A percentile compares a stretch with the other conserved stretches of the same genome.
These are phyloP conservation scores for Candidula unifasciata DNA, from an alignment of 2,888 invertebrate genomes.

Conservation along the genomic window DNA sequence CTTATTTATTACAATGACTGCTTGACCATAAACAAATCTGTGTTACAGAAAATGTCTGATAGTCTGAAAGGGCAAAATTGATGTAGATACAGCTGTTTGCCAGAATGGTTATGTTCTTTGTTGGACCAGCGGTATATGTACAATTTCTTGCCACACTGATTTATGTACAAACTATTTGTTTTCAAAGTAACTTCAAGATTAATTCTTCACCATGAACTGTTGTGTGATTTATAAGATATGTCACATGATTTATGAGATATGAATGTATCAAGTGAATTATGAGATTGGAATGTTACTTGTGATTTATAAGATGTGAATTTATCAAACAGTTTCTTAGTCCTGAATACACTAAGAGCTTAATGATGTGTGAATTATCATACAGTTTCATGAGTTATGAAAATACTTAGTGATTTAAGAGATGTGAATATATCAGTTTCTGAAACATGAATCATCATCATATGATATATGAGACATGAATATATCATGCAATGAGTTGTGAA, in stretches of 20 bases:
- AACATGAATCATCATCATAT: too few species aligned
- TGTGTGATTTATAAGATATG: too few species aligned
- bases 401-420: too few species aligned
- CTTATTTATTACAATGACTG: background rate
- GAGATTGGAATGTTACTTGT: too few species aligned
- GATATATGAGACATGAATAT: background rate
- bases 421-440: background rate
- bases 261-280: too few species aligned
- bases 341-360: too few species aligned
- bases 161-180: background rate
- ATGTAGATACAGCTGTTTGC: background rate
- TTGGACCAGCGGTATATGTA: background rate
- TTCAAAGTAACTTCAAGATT: background rate
- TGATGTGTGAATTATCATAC: too few species aligned
- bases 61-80: background rate
- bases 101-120: background rate
- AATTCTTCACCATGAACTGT: too few species aligned
- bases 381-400: too few species aligned
- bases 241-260: too few species aligned
- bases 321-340: too few species aligned
- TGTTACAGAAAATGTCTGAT: background rate
- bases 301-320: too few species aligned
- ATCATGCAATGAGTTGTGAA: background rate
- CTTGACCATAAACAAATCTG: background rate
- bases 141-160: slow-evolving; percentile 21